Conservation (phyloP, 1,140 invertebrate species). For the Lucilia cuprina region DNA sequence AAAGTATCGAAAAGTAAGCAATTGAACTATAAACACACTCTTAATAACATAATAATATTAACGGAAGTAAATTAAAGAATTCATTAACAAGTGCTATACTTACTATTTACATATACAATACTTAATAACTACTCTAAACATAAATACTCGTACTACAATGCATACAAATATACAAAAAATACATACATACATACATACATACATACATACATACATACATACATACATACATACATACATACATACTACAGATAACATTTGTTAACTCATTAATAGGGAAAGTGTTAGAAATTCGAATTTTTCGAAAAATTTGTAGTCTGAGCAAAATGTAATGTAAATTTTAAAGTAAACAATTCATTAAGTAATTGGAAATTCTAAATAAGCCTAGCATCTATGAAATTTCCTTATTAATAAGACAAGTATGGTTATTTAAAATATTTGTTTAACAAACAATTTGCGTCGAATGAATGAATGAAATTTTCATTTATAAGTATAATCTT, state of each 20-base stretch:
- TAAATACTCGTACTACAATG: not conserved
- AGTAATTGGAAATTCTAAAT: too few relatives aligned
- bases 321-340: not conserved
- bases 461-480: too few relatives aligned
- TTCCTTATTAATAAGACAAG: not conserved
- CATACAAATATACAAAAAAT: not conserved
- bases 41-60: not conserved
- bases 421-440: too few relatives aligned
- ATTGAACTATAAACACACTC: too few relatives aligned
- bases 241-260: not conserved
- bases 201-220: too few relatives aligned
- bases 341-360: not conserved
- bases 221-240: too few relatives aligned
- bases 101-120: too few relatives aligned
- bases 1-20: not conserved
- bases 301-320: not conserved
- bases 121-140: too few relatives aligned
- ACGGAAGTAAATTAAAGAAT: not conserved
- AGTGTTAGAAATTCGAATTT: not conserved
- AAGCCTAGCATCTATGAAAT: not conserved
- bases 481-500: too few relatives aligned
- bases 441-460: too few relatives aligned
- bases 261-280: not conserved
- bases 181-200: too few relatives aligned
- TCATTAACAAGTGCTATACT: not conserved